Percentiles rank a stretch among this genome's conserved stretches.
phyloP scores from a whole-genome alignment of 1,140 invertebrate genomes.

The Carposina sasakii region DNA sequence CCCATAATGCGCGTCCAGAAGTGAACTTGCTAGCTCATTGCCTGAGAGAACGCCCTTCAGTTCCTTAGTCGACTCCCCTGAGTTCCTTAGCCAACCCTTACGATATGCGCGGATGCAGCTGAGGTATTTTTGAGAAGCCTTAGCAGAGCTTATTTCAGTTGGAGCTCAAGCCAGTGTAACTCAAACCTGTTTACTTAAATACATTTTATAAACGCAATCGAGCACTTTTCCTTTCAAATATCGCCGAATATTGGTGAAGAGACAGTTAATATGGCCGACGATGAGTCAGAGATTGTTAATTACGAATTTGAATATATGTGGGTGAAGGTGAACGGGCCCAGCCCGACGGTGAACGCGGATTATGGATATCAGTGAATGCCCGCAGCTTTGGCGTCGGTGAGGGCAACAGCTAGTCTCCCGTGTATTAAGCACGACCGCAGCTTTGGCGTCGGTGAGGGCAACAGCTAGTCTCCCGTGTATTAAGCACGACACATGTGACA shows the following conservation, averaged over 20 bases:
- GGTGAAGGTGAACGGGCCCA: slow-evolving; percentile 41
- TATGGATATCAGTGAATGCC: neutral
- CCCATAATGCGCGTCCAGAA: too few species aligned
- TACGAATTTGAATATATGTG: slow-evolving; percentile 37
- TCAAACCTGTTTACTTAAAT: neutral
- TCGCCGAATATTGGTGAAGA: neutral
- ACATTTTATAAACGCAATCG: too few species aligned
- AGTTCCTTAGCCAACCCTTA: too few species aligned
- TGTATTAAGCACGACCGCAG: neutral
- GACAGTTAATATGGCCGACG: neutral
- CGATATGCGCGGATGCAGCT: neutral
- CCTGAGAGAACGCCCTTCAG: too few species aligned
- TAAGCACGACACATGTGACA: neutral
- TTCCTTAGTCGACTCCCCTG: too few species aligned
- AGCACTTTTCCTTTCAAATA: neutral
- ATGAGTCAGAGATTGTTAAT: slow-evolving; percentile 33
- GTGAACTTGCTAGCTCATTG: too few species aligned
- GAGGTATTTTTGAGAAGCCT: neutral
- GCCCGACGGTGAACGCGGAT: neutral
- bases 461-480: neutral
- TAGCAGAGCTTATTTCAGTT: neutral
- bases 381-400: neutral
- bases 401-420: neutral
- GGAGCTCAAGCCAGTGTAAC: neutral
- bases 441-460: neutral